Percentiles rank a stretch among this genome's conserved stretches.
phyloP scores from a whole-genome alignment of 1,140 invertebrate genomes.

The Lasaia peninsularis region DNA sequence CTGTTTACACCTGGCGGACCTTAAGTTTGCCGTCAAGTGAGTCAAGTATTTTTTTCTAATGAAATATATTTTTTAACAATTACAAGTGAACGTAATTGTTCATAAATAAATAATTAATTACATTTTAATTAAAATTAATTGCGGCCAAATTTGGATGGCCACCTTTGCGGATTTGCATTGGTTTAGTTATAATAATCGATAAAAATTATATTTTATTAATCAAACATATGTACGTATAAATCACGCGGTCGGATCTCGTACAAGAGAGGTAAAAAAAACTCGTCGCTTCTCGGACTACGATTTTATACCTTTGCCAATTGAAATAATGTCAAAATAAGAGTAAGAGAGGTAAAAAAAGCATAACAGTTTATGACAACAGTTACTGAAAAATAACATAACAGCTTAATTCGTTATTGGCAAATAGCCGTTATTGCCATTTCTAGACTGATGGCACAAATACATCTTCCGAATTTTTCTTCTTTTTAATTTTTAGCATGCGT shows the following conservation, averaged over 20 bases:
- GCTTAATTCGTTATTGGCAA: no score
- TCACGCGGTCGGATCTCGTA: constrained; percentile 8
- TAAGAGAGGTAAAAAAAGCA: no score
- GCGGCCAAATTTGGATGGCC: neutral
- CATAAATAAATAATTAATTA: neutral
- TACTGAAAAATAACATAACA: no score
- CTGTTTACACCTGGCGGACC: constrained; percentile 16
- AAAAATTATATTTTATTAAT: constrained; percentile 9
- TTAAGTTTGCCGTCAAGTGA: neutral
- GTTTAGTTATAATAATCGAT: constrained; percentile 5
- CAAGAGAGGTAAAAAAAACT: neutral
- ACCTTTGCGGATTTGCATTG: neutral
- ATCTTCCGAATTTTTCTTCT: no score
- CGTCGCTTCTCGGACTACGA: no score
- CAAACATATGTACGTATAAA: constrained; percentile 5
- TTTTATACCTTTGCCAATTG: no score
- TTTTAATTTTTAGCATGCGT: no score
- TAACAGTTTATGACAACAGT: no score
- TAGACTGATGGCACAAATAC: no score
- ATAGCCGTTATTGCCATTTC: no score
- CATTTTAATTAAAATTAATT: constrained; percentile 4
- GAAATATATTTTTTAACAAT: neutral
- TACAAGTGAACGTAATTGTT: neutral
- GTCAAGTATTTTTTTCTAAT: neutral
- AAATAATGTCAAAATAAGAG: no score